Base-by-base conservation (phyloP, 2,113 vertebrate genomes). In the Orthonyx spaldingii region DNA sequence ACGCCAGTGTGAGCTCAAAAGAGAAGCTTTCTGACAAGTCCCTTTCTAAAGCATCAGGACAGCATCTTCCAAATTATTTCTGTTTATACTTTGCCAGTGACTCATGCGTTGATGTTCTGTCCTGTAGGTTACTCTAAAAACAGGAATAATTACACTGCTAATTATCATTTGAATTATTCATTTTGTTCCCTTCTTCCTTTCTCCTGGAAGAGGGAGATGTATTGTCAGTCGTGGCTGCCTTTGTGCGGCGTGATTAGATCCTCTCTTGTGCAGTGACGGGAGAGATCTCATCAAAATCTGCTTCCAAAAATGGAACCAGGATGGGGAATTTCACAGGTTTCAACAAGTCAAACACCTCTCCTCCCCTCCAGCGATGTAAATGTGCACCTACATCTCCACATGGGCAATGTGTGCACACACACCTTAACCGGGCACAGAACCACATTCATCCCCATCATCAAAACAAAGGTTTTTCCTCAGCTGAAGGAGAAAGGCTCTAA, bases 111-210 rank as follows among this genome's bases (percentile, higher is more conserved):
- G 94, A 91, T 95, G 93, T 97, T 96, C 96, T 94, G 95, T 97
- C 97, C 96, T 91, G 90, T 96, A 96, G 96, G 95, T 97, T 97
- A 95, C 96, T 97, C 81, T 97, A 97, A 97, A 95, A 97, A 88
- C 90, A 93, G 95, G 94, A 96, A 97, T 96, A 97, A 97, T 97
- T 97, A 90, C 83, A 35, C 79, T 42, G 82, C 94, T 97, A 97
- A 97, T 97, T 97, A 96, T 87, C 32, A 83, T 88, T 81, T 97
- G 95, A 96, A 97, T 97, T 97, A 97, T 97, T 97, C 97, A 97
- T 97, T 90, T 93, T 90, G 80, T 95, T 84, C 91, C 89, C 71
- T 60, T 81, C 88, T 93, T 87, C 59, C 90, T 92, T 95, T 89
- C 95, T 94, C 41, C 82, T 96, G 79, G 91, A 95, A 97, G 89